phyloP scores from a whole-genome alignment of 1,140 invertebrate species.

The Zophobas atratus region DNA sequence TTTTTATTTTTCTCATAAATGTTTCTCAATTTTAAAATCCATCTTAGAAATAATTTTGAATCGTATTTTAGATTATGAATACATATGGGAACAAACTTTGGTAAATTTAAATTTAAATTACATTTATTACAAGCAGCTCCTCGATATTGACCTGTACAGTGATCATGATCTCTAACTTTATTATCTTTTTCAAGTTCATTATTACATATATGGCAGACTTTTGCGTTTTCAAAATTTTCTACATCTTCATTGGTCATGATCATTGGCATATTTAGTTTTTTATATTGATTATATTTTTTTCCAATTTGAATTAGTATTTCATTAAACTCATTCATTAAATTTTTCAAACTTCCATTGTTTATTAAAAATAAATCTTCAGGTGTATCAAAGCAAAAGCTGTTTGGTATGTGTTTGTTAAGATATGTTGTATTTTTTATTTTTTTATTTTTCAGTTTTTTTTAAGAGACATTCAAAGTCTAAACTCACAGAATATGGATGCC shows the following conservation, averaged over 20 bases:
- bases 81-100: constrained; percentile 18
- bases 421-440: no score
- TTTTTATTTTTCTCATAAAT: not conserved
- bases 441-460: no score
- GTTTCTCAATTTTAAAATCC: constrained; percentile 19
- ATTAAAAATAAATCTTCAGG: no score
- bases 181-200: constrained; percentile 8
- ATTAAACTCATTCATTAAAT: no score
- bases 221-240: constrained; percentile 21
- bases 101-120: constrained; percentile 38
- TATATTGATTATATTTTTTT: no score
- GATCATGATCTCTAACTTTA: constrained; percentile 50
- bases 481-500: no score
- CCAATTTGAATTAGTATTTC: no score
- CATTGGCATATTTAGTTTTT: not conserved
- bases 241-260: constrained; percentile 1
- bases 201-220: constrained; percentile 46
- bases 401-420: no score
- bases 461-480: no score
- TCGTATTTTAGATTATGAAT: constrained; percentile 44
- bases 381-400: no score
- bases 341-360: no score
- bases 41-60: constrained; percentile 29
- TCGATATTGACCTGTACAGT: constrained; percentile 50
- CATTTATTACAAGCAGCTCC: constrained; percentile 47